Percentiles rank a stretch among this genome's conserved stretches.
phyloP scores from a whole-genome alignment of 2,797 vertebrate species.

The Onychomys arenicola region DNA sequence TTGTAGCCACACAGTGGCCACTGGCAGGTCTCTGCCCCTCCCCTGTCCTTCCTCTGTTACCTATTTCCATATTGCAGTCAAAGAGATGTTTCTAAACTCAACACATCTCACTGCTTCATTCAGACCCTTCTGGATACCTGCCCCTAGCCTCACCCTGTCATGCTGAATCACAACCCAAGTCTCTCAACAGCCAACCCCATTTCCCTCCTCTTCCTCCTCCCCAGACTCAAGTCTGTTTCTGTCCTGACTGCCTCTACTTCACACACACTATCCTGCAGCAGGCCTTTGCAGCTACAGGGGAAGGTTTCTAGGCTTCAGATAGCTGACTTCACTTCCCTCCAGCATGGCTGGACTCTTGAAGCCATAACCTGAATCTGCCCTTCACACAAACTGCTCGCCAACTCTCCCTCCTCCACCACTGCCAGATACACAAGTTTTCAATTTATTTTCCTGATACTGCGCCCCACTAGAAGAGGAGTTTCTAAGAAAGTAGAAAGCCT shows the following conservation, averaged over 20 bases:
- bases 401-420: not conserved
- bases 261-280: not conserved
- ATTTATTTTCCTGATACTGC: not conserved
- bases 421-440: accelerated
- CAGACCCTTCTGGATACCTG: too few species aligned
- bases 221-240: accelerated
- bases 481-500: not conserved
- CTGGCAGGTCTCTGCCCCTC: not conserved
- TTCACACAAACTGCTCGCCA: not conserved
- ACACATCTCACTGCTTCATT: not conserved
- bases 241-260: accelerated
- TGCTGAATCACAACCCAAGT: not conserved
- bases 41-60: not conserved
- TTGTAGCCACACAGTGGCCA: not conserved
- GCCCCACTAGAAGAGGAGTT: too few species aligned
- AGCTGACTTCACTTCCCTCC: not conserved
- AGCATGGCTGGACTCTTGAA: not conserved
- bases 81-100: not conserved
- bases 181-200: not conserved
- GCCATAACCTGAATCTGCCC: too few species aligned
- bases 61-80: not conserved
- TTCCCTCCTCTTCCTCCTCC: too few species aligned
- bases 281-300: not conserved
- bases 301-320: not conserved
- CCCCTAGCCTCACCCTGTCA: too few species aligned